These are phyloP conservation scores for Bombus polaris DNA, from an alignment of 1,140 invertebrate genomes.

Conservation along the genomic window DNA sequence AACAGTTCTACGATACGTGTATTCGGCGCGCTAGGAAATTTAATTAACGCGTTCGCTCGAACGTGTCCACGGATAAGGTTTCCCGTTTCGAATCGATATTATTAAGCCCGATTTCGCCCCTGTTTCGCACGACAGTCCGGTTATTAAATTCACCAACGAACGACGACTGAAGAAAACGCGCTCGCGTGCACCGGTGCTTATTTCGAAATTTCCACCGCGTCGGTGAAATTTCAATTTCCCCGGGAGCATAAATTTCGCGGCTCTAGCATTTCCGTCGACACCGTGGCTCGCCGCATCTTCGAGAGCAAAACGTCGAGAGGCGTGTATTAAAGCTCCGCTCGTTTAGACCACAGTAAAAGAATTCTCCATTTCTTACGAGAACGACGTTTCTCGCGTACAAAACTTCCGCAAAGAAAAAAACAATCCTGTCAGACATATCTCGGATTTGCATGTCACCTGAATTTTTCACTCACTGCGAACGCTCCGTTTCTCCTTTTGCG, in stretches of 20 bases:
- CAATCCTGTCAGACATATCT: conserved; percentile 14
- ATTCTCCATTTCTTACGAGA: conserved; percentile 15
- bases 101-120: not conserved
- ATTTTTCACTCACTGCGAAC: conserved; percentile 28
- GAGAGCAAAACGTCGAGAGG: conserved; percentile 15
- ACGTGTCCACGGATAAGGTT: not conserved
- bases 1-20: not conserved
- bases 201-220: conserved; percentile 23
- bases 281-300: conserved; percentile 15
- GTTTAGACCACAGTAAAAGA: conserved; percentile 16
- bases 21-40: not conserved
- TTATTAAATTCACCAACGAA: conserved; percentile 10
- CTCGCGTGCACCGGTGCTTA: not conserved
- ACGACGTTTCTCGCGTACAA: not conserved
- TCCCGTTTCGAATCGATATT: not conserved
- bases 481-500: not conserved
- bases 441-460: conserved; percentile 37
- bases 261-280: not conserved
- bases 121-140: not conserved
- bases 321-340: conserved; percentile 38
- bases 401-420: not conserved
- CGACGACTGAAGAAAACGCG: not conserved
- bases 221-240: conserved; percentile 49
- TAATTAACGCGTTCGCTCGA: conserved; percentile 2
- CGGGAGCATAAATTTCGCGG: conserved; percentile 36